Base-by-base conservation (phyloP, 2,888 invertebrate genomes). In the Byasa hedistus region DNA sequence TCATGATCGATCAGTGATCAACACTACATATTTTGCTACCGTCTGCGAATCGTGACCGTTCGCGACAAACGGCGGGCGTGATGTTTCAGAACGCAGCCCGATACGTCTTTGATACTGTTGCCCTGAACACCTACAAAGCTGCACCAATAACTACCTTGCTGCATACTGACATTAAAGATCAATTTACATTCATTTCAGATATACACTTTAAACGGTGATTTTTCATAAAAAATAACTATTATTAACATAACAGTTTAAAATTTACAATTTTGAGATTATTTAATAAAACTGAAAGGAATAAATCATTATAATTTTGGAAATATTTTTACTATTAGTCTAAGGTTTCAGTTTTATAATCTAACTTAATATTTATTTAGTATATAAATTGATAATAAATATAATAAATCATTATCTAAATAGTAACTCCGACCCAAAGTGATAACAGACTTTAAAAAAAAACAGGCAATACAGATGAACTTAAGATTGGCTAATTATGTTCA, bases 41-140 rank as follows among this genome's bases (percentile, higher is more conserved):
- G 89, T 85, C 79, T 76, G 79, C 76, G 72, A 83, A 89, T 83
- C 89, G 89, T 89, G 90, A 90, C 87, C 78, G 78, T 73, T 74
- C 76, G 87, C 87, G 87, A 87, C 86, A 86, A 85, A 87, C 87
- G 81, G 84, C 84, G 83, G 86, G 85, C 88, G 86, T 87, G 88
- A 88, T 83, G 85, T 81, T 81, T 82, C 75, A 77, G 78, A 84
- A 85, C 83, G 80, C 79, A 80, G 77, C 74, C 80, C 79, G 87
- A 89, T 89, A 84, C 79, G 81, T 82, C 80, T 80, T 79, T 79
- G 86, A 84, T 86, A 86, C 67, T 65, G 66, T 57, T 66, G 63
- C 55, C 57, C 61, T 63, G 52, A 62, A 68, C 74, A 71, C 76
- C 68, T 68, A 60, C 36, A 76, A 76, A 72, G 68, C 73, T 70